A percentile compares a stretch with the other conserved stretches of the same genome.
Evolutionary conservation across 2,113 vertebrate species (phyloP).

Genomic region (Lepidothrix coronata): DNA sequence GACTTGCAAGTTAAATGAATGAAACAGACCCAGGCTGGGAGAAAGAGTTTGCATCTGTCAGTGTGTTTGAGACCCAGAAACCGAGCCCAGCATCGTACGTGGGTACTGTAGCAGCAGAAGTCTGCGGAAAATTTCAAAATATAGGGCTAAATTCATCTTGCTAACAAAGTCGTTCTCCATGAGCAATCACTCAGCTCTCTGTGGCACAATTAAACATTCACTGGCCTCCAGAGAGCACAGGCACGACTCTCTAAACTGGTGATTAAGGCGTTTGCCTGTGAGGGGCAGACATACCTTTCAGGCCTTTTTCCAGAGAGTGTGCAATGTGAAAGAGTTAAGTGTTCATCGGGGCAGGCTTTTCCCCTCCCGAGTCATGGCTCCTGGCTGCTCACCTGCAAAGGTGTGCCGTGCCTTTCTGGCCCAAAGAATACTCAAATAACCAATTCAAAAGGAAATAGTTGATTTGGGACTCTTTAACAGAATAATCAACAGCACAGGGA

Average conservation of each 20-base stretch:
- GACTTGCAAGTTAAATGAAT: neutral
- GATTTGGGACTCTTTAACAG: neutral
- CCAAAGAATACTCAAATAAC: neutral
- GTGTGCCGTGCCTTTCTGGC: neutral
- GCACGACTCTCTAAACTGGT: neutral
- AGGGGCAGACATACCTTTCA: neutral
- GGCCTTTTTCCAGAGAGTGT: neutral
- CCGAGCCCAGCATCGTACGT: neutral
- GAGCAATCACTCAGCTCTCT: neutral
- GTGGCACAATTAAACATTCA: conserved; percentile 1
- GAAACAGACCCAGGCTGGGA: neutral
- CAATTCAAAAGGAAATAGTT: neutral
- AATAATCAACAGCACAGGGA: neutral
- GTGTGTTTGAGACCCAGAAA: neutral
- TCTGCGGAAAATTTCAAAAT: neutral
- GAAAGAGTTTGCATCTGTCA: neutral
- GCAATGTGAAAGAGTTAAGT: neutral
- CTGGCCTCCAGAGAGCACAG: neutral
- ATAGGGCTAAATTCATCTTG: neutral
- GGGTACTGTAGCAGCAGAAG: neutral
- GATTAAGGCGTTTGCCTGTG: neutral
- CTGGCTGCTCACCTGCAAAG: neutral
- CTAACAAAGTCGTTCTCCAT: neutral
- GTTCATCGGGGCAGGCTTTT: neutral
- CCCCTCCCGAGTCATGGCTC: neutral